Conservation (phyloP, 2,797 vertebrate species). For the Diglossa cyanea region DNA sequence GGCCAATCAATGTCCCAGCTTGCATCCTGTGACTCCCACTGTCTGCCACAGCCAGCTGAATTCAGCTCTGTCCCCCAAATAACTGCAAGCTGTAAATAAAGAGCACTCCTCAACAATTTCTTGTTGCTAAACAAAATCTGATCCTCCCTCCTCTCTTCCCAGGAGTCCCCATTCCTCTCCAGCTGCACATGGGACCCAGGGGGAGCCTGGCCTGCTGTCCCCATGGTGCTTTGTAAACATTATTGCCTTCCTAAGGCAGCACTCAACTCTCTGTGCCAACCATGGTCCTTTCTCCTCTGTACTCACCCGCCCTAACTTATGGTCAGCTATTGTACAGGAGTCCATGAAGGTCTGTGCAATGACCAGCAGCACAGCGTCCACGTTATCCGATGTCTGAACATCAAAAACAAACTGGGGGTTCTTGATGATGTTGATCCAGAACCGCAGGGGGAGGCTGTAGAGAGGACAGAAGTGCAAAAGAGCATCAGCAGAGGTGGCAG, state of each 20-base stretch:
- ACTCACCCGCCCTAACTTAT: conserved; percentile 94
- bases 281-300: background rate
- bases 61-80: background rate
- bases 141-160: background rate
- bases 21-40: background rate
- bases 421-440: conserved; percentile 99
- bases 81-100: background rate
- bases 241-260: background rate
- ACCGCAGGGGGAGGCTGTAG: conserved; percentile 89
- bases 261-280: background rate
- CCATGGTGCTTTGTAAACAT: background rate
- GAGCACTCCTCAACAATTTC: background rate
- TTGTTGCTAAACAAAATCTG: background rate
- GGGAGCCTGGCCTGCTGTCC: background rate
- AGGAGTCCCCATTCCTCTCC: background rate
- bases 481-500: background rate
- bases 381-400: conserved; percentile 92
- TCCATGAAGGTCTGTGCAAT: conserved; percentile 99
- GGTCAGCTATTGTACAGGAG: conserved; percentile 94
- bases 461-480: background rate
- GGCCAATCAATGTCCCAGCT: background rate
- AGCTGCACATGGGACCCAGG: background rate
- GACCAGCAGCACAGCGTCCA: conserved; percentile 93
- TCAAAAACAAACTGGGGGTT: conserved; percentile 98
- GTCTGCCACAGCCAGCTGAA: background rate